Percentiles rank a stretch among this genome's conserved stretches.
Conservation (phyloP, 2,888 invertebrate genomes). For the Drosophila mimica region DNA sequence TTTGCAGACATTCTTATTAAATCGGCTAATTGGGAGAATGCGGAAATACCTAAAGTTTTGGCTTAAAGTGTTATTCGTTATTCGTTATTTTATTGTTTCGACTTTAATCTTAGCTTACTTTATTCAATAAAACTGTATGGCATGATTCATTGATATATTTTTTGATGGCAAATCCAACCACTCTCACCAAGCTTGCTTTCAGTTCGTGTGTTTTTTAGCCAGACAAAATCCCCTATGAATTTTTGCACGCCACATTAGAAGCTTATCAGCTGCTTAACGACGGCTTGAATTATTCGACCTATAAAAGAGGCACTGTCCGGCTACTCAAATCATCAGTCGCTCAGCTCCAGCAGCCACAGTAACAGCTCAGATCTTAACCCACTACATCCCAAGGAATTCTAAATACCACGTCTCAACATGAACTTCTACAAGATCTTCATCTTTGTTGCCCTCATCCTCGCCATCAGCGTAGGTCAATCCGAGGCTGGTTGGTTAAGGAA, state of each 20-base stretch:
- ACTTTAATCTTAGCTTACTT: background rate
- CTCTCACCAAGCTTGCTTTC: background rate
- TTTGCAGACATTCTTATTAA: background rate
- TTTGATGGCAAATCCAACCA: background rate
- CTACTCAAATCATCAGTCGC: conserved; percentile 30
- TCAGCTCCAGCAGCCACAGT: conserved; percentile 4
- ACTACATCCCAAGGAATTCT: background rate
- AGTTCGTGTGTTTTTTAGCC: conserved; percentile 19
- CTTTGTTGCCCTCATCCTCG: conserved; percentile 69
- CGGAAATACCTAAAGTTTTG: background rate
- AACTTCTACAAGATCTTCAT: conserved; percentile 72
- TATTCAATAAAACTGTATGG: background rate
- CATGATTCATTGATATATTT: conserved; percentile 6
- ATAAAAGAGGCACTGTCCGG: conserved; percentile 13
- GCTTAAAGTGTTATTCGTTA: background rate
- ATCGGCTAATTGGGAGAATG: background rate
- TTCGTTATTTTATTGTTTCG: too few species aligned
- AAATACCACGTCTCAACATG: conserved; percentile 38
- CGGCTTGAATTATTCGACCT: background rate
- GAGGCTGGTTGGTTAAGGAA: conserved; percentile 77
- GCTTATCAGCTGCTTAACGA: conserved; percentile 3
- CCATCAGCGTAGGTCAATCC: conserved; percentile 69
- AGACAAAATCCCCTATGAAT: conserved; percentile 27
- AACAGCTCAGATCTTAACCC: background rate
- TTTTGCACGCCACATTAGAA: background rate